Percentiles rank a stretch among this genome's conserved stretches.
These are phyloP conservation scores for Tribolium freemani DNA, from an alignment of 2,888 invertebrate species.

Conservation along the genomic window DNA sequence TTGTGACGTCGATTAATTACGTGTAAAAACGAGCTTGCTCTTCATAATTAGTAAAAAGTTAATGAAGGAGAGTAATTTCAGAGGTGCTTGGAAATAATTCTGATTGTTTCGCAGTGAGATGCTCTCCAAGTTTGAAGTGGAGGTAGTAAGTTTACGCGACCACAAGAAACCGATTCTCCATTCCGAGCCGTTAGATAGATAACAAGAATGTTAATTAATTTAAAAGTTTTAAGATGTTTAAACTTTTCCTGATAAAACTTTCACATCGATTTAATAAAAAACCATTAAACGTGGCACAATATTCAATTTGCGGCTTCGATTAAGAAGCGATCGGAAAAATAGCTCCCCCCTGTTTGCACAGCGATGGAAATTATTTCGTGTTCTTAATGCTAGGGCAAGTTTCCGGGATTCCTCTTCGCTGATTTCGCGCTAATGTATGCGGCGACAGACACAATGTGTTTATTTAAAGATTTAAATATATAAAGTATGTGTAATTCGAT, in stretches of 20 bases:
- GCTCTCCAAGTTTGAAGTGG: slow-evolving; percentile 47
- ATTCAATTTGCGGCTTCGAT: slow-evolving; percentile 36
- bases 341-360: slow-evolving; percentile 20
- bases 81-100: slow-evolving; percentile 54
- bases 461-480: slow-evolving; percentile 55
- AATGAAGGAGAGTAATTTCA: slow-evolving; percentile 37
- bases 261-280: slow-evolving; percentile 52
- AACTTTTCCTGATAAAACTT: slow-evolving; percentile 59
- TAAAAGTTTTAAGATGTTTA: slow-evolving; percentile 61
- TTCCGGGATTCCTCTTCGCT: slow-evolving; percentile 11
- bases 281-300: slow-evolving; percentile 35
- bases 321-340: slow-evolving; percentile 16
- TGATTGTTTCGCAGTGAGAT: slow-evolving; percentile 54
- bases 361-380: slow-evolving; percentile 21
- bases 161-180: slow-evolving; percentile 60
- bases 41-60: slow-evolving; percentile 19
- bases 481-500: slow-evolving; percentile 65
- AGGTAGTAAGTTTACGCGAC: slow-evolving; percentile 50
- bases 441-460: slow-evolving; percentile 42
- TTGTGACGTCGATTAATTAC: neutral
- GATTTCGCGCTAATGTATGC: slow-evolving; percentile 37
- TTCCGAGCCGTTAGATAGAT: slow-evolving; percentile 63
- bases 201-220: slow-evolving; percentile 67
- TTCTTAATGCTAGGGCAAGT: slow-evolving; percentile 21
- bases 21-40: slow-evolving; percentile 6